phyloP scores from a whole-genome alignment of 2,888 invertebrate genomes.

The Marronus borbonicus region DNA sequence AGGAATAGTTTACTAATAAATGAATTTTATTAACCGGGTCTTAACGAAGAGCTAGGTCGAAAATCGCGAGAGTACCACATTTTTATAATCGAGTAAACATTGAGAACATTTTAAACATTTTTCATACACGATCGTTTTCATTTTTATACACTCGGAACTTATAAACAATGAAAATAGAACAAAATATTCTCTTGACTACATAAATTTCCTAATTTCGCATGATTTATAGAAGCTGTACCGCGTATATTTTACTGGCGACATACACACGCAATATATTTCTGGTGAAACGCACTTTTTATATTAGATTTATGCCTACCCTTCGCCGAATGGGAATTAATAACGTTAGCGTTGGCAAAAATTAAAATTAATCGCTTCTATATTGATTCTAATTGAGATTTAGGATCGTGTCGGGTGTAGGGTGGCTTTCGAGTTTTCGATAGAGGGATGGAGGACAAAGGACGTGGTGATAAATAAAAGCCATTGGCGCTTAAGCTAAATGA shows the following conservation, averaged over 20 bases:
- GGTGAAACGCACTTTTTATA: neutral
- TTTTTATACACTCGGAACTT: too few relatives aligned
- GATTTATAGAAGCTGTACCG: too few relatives aligned
- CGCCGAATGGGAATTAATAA: slow-evolving; percentile 29
- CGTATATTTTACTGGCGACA: too few relatives aligned
- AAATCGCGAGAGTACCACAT: neutral
- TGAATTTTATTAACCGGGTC: slow-evolving; percentile 14
- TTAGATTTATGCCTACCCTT: slow-evolving; percentile 6
- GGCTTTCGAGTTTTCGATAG: neutral
- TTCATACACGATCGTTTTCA: too few relatives aligned
- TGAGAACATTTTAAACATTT: neutral
- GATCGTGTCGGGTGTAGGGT: neutral
- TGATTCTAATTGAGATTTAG: slow-evolving; percentile 46
- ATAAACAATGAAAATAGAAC: too few relatives aligned
- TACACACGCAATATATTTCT: too few relatives aligned
- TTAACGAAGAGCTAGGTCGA: too few relatives aligned
- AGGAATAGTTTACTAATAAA: neutral
- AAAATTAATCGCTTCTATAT: slow-evolving; percentile 41
- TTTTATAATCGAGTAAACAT: slow-evolving; percentile 7
- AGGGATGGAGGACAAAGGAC: neutral
- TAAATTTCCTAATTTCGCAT: too few relatives aligned
- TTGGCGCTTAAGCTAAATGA: too few relatives aligned
- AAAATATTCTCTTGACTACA: too few relatives aligned
- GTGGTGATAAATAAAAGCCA: neutral
- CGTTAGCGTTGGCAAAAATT: slow-evolving; percentile 16